Conservation (phyloP, 2,113 vertebrate species). For the Rhinopomastus cyanomelas region DNA sequence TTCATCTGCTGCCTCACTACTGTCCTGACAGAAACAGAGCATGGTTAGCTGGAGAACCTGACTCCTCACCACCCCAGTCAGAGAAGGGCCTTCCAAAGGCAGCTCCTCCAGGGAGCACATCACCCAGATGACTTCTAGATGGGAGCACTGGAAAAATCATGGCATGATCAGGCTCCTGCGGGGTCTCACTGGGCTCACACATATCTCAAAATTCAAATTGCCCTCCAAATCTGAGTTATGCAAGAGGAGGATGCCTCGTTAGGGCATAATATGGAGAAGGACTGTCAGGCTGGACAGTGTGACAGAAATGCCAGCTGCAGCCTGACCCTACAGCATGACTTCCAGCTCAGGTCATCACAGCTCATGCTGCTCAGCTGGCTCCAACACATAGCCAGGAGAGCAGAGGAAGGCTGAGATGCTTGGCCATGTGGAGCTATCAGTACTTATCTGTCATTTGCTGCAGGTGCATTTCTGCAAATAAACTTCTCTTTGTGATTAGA, state of each 20-base stretch:
- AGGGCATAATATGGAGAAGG: fast-evolving
- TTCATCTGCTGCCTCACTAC: conserved; percentile 82
- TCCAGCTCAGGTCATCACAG: neutral
- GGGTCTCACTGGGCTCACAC: neutral
- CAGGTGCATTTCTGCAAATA: neutral
- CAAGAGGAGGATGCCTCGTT: neutral
- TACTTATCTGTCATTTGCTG: neutral
- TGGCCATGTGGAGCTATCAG: fast-evolving
- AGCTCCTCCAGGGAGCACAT: neutral
- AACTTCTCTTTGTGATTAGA: neutral
- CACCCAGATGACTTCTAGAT: neutral
- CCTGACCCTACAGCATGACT: neutral
- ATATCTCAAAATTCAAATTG: neutral
- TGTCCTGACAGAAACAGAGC: conserved; percentile 86
- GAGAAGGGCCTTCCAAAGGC: neutral
- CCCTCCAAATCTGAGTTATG: neutral
- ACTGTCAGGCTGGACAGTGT: neutral
- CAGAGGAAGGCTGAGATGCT: neutral
- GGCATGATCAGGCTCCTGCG: neutral
- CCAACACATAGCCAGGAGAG: neutral
- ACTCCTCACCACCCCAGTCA: neutral
- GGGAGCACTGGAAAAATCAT: neutral
- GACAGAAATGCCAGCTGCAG: neutral
- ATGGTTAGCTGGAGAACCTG: conserved; percentile 50
- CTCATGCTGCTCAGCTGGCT: fast-evolving